Percentiles rank a stretch among this genome's conserved stretches.
These are phyloP conservation scores for Pseudoatta argentina DNA, from an alignment of 1,140 invertebrate genomes.

Conservation along the genomic window DNA sequence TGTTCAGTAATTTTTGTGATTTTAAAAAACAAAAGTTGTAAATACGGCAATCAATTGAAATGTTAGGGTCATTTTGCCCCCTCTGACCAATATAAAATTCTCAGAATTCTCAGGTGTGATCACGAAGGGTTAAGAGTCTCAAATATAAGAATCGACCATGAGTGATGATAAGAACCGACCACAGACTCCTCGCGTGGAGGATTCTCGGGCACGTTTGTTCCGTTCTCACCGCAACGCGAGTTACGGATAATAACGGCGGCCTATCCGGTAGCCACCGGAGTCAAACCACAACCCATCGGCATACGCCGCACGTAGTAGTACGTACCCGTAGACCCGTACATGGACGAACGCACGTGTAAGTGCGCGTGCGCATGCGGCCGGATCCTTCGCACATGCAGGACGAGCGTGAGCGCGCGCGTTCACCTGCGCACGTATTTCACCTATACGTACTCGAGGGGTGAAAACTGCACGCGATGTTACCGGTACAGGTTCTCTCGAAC, in stretches of 20 bases:
- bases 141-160: too few relatives aligned
- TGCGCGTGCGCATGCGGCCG: slow-evolving; percentile 26
- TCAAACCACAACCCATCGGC: slow-evolving; percentile 77
- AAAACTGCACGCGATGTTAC: slow-evolving; percentile 54
- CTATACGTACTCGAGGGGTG: slow-evolving; percentile 28
- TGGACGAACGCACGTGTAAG: slow-evolving; percentile 48
- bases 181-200: slow-evolving; percentile 31
- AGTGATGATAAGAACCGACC: neutral
- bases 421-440: slow-evolving; percentile 16
- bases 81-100: too few relatives aligned
- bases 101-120: too few relatives aligned
- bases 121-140: too few relatives aligned
- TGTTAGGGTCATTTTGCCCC: too few relatives aligned
- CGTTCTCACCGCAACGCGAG: slow-evolving; percentile 74
- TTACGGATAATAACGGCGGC: slow-evolving; percentile 78
- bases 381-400: neutral
- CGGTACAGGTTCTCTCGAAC: slow-evolving; percentile 20
- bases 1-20: too few relatives aligned
- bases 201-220: slow-evolving; percentile 72
- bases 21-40: too few relatives aligned
- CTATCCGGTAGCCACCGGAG: slow-evolving; percentile 76
- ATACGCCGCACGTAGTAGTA: slow-evolving; percentile 78
- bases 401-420: neutral
- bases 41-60: too few relatives aligned
- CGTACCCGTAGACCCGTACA: slow-evolving; percentile 66